phyloP scores from a whole-genome alignment of 2,113 vertebrate species.

The Paralichthys olivaceus region DNA sequence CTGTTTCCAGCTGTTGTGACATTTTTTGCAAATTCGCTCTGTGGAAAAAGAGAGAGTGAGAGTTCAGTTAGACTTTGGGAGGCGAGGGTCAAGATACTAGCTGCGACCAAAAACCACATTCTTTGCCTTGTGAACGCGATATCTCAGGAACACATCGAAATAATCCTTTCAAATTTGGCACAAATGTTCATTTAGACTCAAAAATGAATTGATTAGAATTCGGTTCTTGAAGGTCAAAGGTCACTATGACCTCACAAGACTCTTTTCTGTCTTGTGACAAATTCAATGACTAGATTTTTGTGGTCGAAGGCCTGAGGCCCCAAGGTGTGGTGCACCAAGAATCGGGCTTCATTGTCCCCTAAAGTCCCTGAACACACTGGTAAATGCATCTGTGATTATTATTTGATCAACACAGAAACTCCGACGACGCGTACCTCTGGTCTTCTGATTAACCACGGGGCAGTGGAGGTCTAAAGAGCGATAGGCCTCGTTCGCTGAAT shows the following conservation, averaged over 20 bases:
- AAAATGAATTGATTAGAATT: not conserved
- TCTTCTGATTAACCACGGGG: conserved; percentile 38
- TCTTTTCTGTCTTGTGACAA: no score
- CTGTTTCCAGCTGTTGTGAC: conserved; percentile 37
- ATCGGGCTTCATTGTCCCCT: no score
- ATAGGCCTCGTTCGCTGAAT: conserved; percentile 3
- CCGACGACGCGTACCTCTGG: conserved; percentile 25
- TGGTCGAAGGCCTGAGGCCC: no score
- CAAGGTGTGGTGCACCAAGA: no score
- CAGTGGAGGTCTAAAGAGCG: conserved; percentile 50
- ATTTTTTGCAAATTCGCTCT: conserved; percentile 58
- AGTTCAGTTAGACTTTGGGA: not conserved
- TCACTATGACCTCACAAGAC: no score
- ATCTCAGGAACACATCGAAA: no score
- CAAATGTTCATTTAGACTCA: not conserved
- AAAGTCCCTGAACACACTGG: no score
- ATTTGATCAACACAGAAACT: not conserved
- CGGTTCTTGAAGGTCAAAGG: no score
- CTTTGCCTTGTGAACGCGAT: no score
- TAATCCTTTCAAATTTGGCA: no score
- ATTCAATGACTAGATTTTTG: no score
- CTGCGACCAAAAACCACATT: not conserved
- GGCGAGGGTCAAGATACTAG: not conserved
- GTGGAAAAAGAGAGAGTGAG: not conserved
- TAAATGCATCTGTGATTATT: no score